Conservation (phyloP, 2,888 invertebrate species). For the Adineta ricciae region DNA sequence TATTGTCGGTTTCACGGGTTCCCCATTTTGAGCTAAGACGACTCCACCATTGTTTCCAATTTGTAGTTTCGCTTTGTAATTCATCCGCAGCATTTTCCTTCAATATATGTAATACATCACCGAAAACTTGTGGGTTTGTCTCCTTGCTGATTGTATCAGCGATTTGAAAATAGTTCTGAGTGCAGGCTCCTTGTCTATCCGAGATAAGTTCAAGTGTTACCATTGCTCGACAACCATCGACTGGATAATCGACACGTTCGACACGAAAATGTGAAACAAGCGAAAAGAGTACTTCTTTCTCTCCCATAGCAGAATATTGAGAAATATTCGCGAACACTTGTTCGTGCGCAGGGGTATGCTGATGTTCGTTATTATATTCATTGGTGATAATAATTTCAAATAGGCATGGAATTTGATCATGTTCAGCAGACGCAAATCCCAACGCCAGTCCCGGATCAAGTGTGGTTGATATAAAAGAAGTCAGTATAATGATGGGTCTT, state of each 20-base stretch:
- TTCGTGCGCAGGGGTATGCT: background rate
- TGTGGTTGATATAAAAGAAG: background rate
- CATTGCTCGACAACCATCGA: background rate
- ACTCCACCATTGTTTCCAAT: background rate
- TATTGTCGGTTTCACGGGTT: background rate
- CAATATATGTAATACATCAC: background rate
- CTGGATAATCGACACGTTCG: background rate
- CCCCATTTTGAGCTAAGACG: background rate
- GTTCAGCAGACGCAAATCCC: background rate
- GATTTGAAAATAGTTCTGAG: background rate
- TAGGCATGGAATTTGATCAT: background rate
- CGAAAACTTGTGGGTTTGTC: background rate
- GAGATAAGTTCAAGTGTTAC: background rate
- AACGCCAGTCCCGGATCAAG: background rate
- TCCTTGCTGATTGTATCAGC: background rate
- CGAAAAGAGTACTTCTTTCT: background rate
- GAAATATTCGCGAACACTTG: background rate
- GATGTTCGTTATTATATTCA: background rate
- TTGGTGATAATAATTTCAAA: slow-evolving; percentile 5
- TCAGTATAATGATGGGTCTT: background rate
- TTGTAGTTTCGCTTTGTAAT: background rate
- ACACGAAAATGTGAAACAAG: background rate
- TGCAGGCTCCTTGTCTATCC: background rate
- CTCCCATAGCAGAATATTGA: background rate
- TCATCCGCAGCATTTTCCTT: background rate